phyloP scores from a whole-genome alignment of 2,888 invertebrate species.

The Drosophila algonquin region DNA sequence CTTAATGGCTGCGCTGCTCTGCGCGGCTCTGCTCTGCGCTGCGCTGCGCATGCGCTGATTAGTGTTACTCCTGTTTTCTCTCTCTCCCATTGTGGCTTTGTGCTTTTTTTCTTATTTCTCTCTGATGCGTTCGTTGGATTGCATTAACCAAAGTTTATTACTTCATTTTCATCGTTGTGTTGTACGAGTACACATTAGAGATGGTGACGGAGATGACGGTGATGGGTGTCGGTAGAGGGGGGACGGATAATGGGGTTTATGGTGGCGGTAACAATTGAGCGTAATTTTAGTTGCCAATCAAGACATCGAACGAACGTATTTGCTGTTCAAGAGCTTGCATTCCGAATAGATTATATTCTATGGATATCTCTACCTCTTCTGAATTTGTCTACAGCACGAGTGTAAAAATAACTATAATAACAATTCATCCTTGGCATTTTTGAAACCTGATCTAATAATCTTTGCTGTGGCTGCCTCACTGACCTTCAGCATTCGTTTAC shows the following conservation, averaged over 20 bases:
- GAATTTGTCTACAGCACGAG: neutral
- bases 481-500: constrained; percentile 75
- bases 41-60: constrained; percentile 72
- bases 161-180: constrained; percentile 57
- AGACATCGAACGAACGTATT: constrained; percentile 49
- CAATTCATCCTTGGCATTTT: constrained; percentile 6
- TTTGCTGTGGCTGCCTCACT: constrained; percentile 55
- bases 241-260: neutral
- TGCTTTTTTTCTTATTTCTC: constrained; percentile 35
- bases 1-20: constrained; percentile 50
- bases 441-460: constrained; percentile 75
- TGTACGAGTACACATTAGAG: constrained; percentile 43
- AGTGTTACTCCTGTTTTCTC: constrained; percentile 66
- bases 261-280: constrained; percentile 53
- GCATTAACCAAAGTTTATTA: constrained; percentile 63
- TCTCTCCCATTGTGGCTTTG: constrained; percentile 50
- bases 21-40: too few species aligned
- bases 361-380: neutral
- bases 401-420: neutral
- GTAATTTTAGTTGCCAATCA: constrained; percentile 56
- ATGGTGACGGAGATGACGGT: constrained; percentile 17
- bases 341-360: too few species aligned
- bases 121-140: constrained; percentile 50
- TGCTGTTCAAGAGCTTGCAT: neutral
- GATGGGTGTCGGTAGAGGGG: neutral